Conservation (phyloP, 2,888 invertebrate species). For the Calameuta pallipes region DNA sequence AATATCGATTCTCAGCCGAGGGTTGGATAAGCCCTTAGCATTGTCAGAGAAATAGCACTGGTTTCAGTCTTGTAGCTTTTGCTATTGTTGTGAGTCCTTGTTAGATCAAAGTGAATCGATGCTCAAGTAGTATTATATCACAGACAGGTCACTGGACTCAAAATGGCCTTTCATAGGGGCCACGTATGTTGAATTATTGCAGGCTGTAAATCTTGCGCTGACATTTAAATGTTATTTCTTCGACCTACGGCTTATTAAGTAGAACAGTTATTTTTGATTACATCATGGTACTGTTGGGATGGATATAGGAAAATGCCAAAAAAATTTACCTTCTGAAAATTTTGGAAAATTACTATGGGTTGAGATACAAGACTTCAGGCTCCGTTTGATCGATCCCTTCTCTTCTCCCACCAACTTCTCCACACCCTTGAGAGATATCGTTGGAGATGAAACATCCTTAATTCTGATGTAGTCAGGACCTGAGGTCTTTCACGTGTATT, state of each 20-base stretch:
- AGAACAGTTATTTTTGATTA: not conserved
- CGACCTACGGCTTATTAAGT: not conserved
- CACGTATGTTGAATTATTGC: not conserved
- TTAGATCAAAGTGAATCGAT: not conserved
- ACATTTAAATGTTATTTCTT: not conserved
- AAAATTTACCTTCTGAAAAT: too few relatives aligned
- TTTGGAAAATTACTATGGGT: not conserved
- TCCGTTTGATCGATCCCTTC: not conserved
- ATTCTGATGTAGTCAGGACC: not conserved
- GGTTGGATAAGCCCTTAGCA: not conserved
- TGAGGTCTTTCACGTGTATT: constrained; percentile 5
- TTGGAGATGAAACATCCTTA: not conserved
- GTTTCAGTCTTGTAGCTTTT: not conserved
- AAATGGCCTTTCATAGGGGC: not conserved
- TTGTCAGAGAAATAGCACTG: not conserved
- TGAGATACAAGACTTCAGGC: not conserved
- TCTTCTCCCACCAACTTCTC: not conserved
- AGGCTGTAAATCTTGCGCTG: not conserved
- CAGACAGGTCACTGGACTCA: not conserved
- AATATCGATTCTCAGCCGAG: not conserved
- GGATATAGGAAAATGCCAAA: too few relatives aligned
- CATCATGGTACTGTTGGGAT: too few relatives aligned
- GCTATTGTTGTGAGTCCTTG: not conserved
- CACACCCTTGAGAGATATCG: not conserved
- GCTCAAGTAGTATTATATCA: not conserved